Evolutionary conservation across 1,140 invertebrate genomes (phyloP).

Genomic region (Drosophila tropicalis): DNA sequence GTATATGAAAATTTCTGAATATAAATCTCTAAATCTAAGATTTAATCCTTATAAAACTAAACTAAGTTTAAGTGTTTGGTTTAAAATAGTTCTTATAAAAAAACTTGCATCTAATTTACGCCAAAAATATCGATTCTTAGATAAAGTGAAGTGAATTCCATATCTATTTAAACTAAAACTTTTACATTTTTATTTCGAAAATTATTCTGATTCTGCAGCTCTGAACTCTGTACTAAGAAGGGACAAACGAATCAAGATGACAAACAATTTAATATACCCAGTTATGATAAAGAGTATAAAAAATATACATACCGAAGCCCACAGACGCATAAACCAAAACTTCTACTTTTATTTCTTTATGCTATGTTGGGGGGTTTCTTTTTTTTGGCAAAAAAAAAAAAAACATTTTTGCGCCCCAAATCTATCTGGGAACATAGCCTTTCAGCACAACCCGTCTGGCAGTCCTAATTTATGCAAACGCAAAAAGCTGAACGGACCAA

Average conservation of each 20-base stretch:
- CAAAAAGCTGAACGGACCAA: constrained; percentile 44
- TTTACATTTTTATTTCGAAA: too few relatives aligned
- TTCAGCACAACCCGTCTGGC: constrained; percentile 36
- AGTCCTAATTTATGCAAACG: constrained; percentile 76
- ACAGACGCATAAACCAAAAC: constrained; percentile 74
- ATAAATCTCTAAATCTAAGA: too few relatives aligned
- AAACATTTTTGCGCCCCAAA: constrained; percentile 67
- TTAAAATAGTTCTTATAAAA: too few relatives aligned
- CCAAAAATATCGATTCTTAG: too few relatives aligned
- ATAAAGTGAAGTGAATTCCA: too few relatives aligned
- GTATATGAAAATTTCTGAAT: too few relatives aligned
- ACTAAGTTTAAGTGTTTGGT: too few relatives aligned
- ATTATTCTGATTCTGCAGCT: too few relatives aligned
- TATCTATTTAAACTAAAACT: too few relatives aligned
- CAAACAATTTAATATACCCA: neutral
- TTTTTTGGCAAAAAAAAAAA: neutral
- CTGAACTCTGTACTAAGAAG: too few relatives aligned
- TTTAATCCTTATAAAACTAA: too few relatives aligned
- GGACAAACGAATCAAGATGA: neutral
- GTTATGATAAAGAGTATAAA: neutral
- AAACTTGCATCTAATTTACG: too few relatives aligned
- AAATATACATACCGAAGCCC: constrained; percentile 42
- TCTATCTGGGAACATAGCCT: constrained; percentile 31
- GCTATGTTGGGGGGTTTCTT: neutral
- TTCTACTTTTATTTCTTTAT: constrained; percentile 29